Evolutionary conservation across 2,113 vertebrate genomes (phyloP).

Genomic region (Cyanoderma ruficeps): DNA sequence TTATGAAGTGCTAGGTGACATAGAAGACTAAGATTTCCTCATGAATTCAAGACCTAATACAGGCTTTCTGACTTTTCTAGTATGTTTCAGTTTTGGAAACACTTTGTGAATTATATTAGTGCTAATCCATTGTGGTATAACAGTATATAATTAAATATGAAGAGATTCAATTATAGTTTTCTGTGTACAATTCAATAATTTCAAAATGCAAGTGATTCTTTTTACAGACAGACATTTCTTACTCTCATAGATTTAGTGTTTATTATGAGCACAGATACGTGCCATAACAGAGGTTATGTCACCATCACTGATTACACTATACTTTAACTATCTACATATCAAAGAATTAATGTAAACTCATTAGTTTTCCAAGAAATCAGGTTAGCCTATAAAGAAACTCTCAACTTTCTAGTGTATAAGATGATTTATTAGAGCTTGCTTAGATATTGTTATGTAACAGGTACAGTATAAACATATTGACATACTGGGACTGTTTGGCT

Average conservation of each 20-base stretch:
- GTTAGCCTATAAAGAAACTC: background rate
- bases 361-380: background rate
- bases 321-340: background rate
- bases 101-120: background rate
- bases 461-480: background rate
- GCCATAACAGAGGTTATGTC: background rate
- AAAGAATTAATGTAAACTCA: background rate
- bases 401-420: background rate
- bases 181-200: background rate
- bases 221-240: background rate
- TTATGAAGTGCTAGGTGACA: background rate
- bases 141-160: background rate
- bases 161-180: slow-evolving; percentile 8
- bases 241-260: background rate
- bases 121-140: slow-evolving; percentile 15
- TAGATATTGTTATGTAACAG: background rate
- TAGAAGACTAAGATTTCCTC: background rate
- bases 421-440: background rate
- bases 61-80: background rate
- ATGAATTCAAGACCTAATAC: background rate
- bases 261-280: background rate
- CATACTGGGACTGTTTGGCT: background rate
- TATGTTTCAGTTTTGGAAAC: background rate
- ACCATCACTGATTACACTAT: background rate
- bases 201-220: background rate